These are phyloP conservation scores for Octopus sinensis DNA, from an alignment of 1,140 invertebrate species.

Conservation along the genomic window DNA sequence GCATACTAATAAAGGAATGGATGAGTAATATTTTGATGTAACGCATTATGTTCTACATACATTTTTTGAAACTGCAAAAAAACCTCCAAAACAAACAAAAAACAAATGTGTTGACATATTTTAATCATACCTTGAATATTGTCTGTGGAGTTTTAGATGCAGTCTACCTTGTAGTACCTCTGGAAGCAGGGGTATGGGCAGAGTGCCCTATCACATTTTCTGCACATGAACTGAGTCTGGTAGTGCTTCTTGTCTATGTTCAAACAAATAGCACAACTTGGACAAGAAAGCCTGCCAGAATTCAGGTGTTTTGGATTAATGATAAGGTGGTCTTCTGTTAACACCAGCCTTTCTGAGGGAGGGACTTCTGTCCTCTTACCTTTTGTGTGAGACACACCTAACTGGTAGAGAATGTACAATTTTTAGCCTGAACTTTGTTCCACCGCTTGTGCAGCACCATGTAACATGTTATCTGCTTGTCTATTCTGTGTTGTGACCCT, in stretches of 20 bases:
- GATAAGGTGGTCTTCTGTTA: not conserved
- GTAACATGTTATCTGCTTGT: too few species aligned
- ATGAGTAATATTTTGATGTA: too few species aligned
- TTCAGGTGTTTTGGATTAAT: not conserved
- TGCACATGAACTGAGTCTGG: not conserved
- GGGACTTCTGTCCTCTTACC: too few species aligned
- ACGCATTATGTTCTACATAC: too few species aligned
- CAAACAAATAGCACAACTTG: not conserved
- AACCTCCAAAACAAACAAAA: too few species aligned
- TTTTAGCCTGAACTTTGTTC: not conserved
- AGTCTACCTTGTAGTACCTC: constrained; percentile 1
- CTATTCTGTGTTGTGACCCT: too few species aligned
- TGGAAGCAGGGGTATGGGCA: not conserved
- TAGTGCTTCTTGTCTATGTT: not conserved
- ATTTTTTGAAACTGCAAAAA: too few species aligned
- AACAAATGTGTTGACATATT: not conserved
- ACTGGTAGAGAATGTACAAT: not conserved
- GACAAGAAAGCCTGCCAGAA: not conserved
- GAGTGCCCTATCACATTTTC: not conserved
- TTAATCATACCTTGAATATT: not conserved
- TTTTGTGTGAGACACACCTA: not conserved
- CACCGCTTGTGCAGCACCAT: too few species aligned
- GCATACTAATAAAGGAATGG: too few species aligned
- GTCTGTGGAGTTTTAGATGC: not conserved
- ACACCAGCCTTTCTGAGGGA: not conserved